Conservation (phyloP, 2,797 vertebrate genomes). For the Anguilla megastoma region DNA sequence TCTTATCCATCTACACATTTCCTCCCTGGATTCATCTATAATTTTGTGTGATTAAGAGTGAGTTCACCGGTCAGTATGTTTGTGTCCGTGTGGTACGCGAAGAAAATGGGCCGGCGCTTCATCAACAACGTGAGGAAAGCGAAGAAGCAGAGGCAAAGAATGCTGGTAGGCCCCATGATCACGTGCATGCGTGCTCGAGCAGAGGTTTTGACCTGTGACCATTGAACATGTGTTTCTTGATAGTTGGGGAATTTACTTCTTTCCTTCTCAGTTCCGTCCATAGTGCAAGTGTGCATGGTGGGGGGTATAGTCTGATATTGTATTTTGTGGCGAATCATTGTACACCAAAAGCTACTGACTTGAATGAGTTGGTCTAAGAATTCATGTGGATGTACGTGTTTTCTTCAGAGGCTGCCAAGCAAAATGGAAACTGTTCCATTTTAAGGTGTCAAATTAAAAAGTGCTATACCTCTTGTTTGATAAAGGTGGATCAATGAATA, state of each 20-base stretch:
- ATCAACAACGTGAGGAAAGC: conserved; percentile 74
- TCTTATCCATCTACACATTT: conserved; percentile 16
- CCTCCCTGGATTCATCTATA: conserved; percentile 31
- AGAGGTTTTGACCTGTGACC: background rate
- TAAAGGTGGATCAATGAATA: background rate
- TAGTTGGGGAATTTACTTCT: background rate
- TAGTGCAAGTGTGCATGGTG: background rate
- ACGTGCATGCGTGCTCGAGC: background rate
- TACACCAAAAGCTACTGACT: background rate
- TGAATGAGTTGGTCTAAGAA: background rate
- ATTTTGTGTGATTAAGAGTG: conserved; percentile 44
- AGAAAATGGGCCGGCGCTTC: conserved; percentile 76
- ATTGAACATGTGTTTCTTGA: background rate
- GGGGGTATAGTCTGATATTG: background rate
- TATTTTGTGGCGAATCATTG: background rate
- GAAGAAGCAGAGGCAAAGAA: conserved; percentile 64
- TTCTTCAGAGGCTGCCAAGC: background rate
- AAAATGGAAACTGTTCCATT: background rate
- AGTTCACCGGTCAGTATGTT: conserved; percentile 66
- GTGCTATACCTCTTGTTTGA: background rate
- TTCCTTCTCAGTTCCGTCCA: background rate
- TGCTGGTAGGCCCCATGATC: conserved; percentile 66
- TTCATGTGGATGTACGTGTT: background rate
- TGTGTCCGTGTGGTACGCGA: conserved; percentile 81
- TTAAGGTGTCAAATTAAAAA: background rate